Base-by-base conservation (phyloP, 2,797 vertebrate species). In the Spizella passerina region DNA sequence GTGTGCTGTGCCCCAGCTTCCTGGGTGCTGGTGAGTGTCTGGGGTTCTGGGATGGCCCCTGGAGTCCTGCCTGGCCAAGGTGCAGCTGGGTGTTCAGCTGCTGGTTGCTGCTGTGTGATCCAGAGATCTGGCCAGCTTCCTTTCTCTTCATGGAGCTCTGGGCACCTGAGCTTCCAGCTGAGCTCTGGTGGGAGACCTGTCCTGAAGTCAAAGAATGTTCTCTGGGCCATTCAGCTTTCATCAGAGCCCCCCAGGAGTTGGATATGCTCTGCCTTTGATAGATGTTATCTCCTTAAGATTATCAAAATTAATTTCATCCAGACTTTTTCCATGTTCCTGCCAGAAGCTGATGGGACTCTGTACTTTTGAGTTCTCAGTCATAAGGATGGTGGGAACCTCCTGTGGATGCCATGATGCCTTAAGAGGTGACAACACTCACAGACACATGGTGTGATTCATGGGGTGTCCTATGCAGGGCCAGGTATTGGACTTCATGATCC, bases 221-320 rank as follows among this genome's bases (percentile, higher is more conserved):
- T 27, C 2, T 56, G 5, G 1, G 5, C 61, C 1, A 5, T 55
- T 70, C 7, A 27, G 0, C 27, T 77, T 65, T 27, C 5, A 34
- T 52, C 16, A 34, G 4, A 43, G 15, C 4, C 10, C 11, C 5
- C 4, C 30, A 64, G 7, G 9, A 27, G 27, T 1, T 38, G 12
- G 8, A 6, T 66, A 9, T 3, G 0, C 64, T 88, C 36, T 80
- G 19, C 23, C 24, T 70, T 46, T 50, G n/a, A 41, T 38, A 53
- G 65, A 16, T 81, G 3, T 69, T 36, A 56, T 20, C 7, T 60
- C 12, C 18, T 59, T 10, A 16, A 47, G 2, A 21, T 29, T n/a
- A 70, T 50, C 2, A 53, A 55, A 78, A 43, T 32, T 1, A 43
- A 20, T 59, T 55, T 30, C 2, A 22, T 23, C 19, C 2, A 1